Conservation (phyloP, 2,113 vertebrate species). For the Puma concolor region DNA sequence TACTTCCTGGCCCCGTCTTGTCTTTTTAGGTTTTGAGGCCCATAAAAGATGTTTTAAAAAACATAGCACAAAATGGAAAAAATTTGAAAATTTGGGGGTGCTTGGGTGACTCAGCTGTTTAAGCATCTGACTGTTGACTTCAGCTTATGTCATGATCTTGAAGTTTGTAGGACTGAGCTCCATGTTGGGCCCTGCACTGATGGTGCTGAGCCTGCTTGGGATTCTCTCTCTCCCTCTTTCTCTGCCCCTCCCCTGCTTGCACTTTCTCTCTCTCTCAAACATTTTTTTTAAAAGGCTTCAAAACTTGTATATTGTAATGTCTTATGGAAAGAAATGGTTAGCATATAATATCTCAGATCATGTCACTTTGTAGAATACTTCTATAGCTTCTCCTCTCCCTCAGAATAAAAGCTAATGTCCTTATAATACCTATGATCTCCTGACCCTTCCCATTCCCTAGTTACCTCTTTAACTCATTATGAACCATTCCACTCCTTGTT, state of each 20-base stretch:
- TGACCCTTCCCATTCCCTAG: neutral
- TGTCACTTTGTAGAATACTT: neutral
- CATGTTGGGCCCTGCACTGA: no score
- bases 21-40: neutral
- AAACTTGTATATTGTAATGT: neutral
- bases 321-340: conserved; percentile 23
- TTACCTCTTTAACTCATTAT: neutral
- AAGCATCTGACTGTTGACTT: no score
- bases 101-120: no score
- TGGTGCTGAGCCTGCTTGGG: no score
- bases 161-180: no score
- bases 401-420: neutral
- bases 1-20: neutral
- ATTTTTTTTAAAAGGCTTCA: neutral
- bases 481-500: neutral
- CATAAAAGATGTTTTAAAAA: conserved; percentile 1
- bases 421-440: neutral
- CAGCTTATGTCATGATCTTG: no score
- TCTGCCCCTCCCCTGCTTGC: no score
- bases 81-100: no score
- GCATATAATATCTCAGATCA: neutral
- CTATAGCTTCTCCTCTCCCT: neutral
- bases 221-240: no score
- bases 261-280: no score
- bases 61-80: neutral